Base-by-base conservation (phyloP, 2,797 vertebrate species). In the Pampus argenteus region DNA sequence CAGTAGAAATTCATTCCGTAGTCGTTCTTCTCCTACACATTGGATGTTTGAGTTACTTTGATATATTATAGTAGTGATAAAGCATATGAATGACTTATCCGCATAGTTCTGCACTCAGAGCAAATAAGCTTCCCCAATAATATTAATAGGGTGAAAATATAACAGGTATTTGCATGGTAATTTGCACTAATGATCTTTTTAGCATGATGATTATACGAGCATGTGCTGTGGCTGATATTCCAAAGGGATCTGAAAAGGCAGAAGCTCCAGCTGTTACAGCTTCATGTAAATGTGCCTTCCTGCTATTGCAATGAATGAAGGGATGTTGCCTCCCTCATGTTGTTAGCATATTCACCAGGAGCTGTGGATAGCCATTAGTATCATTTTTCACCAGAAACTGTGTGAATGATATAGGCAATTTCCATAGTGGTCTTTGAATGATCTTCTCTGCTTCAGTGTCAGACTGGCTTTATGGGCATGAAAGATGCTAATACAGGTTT, bases 101-200 rank as follows among this genome's bases (percentile, higher is more conserved):
- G 73, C 81, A 85, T 74, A 65, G 66, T 63, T 86, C 31, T 79
- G 48, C 51, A 79, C 74, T 74, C 66, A 61, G 44, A 81, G 67
- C 67, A 79, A 83, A 85, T 74, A 60, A 67, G 42, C 47, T 75
- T 83, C 61, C 65, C 45, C 45, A 40, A 36, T 78, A 78, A 87
- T 89, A 87, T 91, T 83, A 88, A 88, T 82, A 71, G 79, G 51
- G 31, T 72, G 80, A 86, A 89, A 87, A 89, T 81, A 91, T 87
- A 88, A 86, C 85, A 66, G 38, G 60, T 89, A 89, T 93, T 90
- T 92, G 87, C 88, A 92, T 94, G 77, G 59, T 89, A 90, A 93
- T 92, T 86, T 86, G 76, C 50, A 54, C 81, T 92, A 91, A 94
- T 92, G 60, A 89, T 89, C 69, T 85, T 86, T 90, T 92, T 86